A percentile compares a stretch with the other conserved stretches of the same genome.
Conservation (phyloP, 2,113 vertebrate genomes). For the Perca fluviatilis region DNA sequence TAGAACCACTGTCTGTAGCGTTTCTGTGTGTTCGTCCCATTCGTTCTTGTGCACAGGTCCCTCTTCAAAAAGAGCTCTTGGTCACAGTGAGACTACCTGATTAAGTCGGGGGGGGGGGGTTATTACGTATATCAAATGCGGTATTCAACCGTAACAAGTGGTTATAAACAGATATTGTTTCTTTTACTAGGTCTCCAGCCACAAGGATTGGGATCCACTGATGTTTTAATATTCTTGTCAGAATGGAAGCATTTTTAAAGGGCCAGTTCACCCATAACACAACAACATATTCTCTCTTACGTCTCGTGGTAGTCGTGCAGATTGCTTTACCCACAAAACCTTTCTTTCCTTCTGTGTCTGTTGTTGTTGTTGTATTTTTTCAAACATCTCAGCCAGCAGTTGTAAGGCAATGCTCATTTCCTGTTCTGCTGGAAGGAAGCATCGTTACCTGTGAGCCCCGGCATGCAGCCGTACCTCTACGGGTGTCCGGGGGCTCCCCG, state of each 20-base stretch:
- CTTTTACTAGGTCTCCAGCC: too few species aligned
- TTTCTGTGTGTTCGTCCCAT: too few species aligned
- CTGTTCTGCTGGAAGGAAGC: constrained; percentile 36
- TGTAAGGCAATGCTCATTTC: constrained; percentile 19
- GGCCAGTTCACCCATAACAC: background rate
- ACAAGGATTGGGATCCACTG: background rate
- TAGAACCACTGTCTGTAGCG: background rate
- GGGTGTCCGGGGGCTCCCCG: constrained; percentile 31
- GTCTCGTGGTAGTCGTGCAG: background rate
- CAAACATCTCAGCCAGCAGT: background rate
- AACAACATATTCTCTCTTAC: background rate
- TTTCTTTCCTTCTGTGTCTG: too few species aligned
- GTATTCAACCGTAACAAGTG: background rate
- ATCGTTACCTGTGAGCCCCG: background rate
- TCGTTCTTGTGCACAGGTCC: background rate
- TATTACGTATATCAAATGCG: background rate
- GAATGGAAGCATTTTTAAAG: background rate
- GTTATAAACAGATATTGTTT: background rate
- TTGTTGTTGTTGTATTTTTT: too few species aligned
- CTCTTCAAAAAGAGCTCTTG: background rate
- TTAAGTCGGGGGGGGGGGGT: background rate
- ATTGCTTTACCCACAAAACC: background rate
- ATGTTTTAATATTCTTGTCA: background rate
- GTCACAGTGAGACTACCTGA: background rate
- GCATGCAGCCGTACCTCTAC: constrained; percentile 6